A percentile compares a stretch with the other conserved stretches of the same genome.
These are phyloP conservation scores for Phocides pigmalion DNA, from an alignment of 1,140 invertebrate genomes.

Conservation along the genomic window DNA sequence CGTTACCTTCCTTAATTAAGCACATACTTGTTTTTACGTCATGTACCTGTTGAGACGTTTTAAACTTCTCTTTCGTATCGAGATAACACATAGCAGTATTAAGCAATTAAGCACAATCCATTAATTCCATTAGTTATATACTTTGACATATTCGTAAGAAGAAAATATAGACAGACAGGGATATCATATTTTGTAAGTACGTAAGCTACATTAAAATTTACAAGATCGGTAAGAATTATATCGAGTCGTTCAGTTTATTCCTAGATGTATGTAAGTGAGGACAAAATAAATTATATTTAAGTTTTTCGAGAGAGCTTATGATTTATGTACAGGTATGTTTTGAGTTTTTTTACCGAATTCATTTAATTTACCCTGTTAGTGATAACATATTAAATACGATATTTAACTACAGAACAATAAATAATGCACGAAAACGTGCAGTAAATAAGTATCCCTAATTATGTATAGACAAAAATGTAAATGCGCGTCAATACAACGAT, in stretches of 20 bases:
- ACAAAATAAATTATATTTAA: constrained; percentile 24
- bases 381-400: constrained; percentile 63
- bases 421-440: constrained; percentile 74
- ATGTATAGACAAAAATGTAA: constrained; percentile 63
- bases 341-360: constrained; percentile 42
- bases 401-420: constrained; percentile 69
- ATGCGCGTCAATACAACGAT: constrained; percentile 59
- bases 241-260: background rate
- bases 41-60: constrained; percentile 20
- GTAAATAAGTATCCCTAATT: constrained; percentile 59
- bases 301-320: constrained; percentile 22
- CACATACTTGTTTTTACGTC: background rate
- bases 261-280: background rate
- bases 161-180: background rate
- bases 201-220: background rate
- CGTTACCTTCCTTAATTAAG: constrained; percentile 48
- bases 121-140: constrained; percentile 6
- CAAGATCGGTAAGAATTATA: no score
- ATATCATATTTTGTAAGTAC: background rate
- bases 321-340: constrained; percentile 42
- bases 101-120: constrained; percentile 19
- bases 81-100: constrained; percentile 8
- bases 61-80: constrained; percentile 11
- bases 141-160: background rate
- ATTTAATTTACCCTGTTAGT: constrained; percentile 77